Conservation (phyloP, 2,113 vertebrate species). For the Cinclus cinclus region DNA sequence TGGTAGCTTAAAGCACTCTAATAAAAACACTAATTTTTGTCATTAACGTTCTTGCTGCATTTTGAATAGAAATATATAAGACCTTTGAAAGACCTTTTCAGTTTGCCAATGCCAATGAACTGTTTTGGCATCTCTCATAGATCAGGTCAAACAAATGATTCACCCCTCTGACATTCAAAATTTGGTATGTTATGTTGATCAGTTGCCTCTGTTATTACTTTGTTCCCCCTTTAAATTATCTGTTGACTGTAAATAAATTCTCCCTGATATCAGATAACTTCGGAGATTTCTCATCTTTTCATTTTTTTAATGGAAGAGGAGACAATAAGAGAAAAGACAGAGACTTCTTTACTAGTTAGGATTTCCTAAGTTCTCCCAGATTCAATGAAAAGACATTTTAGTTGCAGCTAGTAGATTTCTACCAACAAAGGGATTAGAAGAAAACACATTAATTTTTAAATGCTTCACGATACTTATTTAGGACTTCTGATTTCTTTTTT, state of each 20-base stretch:
- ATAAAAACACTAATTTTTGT: neutral
- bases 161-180: neutral
- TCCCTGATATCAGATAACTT: neutral
- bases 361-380: neutral
- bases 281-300: neutral
- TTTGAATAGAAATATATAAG: neutral
- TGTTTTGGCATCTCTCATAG: neutral
- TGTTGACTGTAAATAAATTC: neutral
- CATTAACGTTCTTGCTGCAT: neutral
- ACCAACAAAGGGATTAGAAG: neutral
- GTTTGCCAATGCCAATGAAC: neutral
- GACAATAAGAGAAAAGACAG: neutral
- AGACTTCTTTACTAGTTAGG: neutral
- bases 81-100: neutral
- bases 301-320: neutral
- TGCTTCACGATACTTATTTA: neutral
- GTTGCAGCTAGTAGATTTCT: neutral
- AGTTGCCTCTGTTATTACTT: neutral
- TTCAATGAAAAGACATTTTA: neutral
- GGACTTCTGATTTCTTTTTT: neutral
- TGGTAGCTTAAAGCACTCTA: neutral
- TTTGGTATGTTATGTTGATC: neutral
- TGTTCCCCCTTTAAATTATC: neutral
- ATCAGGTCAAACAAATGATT: neutral
- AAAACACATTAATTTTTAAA: neutral